phyloP scores from a whole-genome alignment of 2,113 vertebrate genomes.

The Neogobius melanostomus region DNA sequence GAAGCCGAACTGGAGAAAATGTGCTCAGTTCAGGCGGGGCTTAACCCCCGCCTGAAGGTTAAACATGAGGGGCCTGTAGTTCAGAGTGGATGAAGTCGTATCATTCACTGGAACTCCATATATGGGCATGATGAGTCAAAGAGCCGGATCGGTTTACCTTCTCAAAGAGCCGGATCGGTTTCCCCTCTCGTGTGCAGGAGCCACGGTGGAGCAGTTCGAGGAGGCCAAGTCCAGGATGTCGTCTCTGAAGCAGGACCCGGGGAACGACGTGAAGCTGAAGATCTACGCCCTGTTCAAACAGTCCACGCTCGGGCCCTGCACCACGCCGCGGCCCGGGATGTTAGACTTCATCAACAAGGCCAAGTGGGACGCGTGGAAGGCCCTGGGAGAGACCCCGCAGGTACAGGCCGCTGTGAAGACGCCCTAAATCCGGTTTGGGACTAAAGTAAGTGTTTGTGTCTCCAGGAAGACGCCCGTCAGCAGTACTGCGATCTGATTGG shows the following conservation, averaged over 20 bases:
- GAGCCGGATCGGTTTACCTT: too few species aligned
- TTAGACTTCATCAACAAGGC: slow-evolving; percentile 89
- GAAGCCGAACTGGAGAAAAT: too few species aligned
- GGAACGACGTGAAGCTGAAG: slow-evolving; percentile 86
- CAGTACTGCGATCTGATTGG: slow-evolving; percentile 84
- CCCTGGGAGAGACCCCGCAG: slow-evolving; percentile 83
- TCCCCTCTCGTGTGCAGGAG: slow-evolving; percentile 41
- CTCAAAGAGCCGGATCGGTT: too few species aligned
- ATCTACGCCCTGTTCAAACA: slow-evolving; percentile 95
- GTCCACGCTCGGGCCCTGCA: slow-evolving; percentile 89
- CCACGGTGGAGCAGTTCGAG: slow-evolving; percentile 83
- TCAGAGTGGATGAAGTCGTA: too few species aligned
- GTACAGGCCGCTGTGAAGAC: slow-evolving; percentile 65
- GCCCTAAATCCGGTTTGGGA: too few species aligned
- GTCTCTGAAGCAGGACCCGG: slow-evolving; percentile 85
- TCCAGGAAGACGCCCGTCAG: slow-evolving; percentile 85
- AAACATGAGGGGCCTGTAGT: too few species aligned
- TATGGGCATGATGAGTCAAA: too few species aligned
- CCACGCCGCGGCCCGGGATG: slow-evolving; percentile 84
- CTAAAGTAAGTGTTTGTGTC: background rate
- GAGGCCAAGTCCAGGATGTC: slow-evolving; percentile 80
- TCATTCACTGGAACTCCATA: too few species aligned
- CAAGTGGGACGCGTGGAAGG: slow-evolving; percentile 92
- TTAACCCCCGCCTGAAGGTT: too few species aligned
- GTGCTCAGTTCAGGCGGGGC: too few species aligned